phyloP scores from a whole-genome alignment of 2,888 invertebrate genomes.

The Galerucella calmariensis region DNA sequence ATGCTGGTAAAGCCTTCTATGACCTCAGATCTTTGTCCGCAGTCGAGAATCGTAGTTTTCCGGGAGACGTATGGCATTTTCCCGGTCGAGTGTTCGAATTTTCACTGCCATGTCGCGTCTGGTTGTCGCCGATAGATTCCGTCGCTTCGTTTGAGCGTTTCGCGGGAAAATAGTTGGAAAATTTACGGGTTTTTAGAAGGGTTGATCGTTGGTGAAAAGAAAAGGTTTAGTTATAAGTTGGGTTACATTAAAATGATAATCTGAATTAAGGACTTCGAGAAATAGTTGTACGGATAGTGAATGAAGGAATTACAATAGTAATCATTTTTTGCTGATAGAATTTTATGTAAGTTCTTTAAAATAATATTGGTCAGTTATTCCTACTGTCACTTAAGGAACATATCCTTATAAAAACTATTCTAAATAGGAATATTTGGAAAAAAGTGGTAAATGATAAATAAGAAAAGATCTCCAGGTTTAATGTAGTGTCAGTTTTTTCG shows the following conservation, averaged over 20 bases:
- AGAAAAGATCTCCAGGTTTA: no score
- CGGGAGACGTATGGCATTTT: conserved; percentile 29
- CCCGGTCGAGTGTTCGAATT: conserved; percentile 39
- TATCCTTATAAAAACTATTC: neutral
- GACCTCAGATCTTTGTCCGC: conserved; percentile 61
- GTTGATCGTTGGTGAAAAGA: conserved; percentile 1
- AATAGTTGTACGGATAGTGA: neutral
- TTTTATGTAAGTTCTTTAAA: conserved; percentile 12
- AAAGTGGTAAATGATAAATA: neutral
- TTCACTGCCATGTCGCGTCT: conserved; percentile 40
- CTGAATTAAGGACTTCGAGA: conserved; percentile 10
- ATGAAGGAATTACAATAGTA: conserved; percentile 14
- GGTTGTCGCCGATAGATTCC: conserved; percentile 6
- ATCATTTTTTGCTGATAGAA: neutral
- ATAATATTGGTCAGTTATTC: neutral
- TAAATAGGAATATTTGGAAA: neutral
- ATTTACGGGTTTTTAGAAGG: neutral
- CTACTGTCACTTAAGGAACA: neutral
- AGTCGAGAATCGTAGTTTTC: conserved; percentile 55
- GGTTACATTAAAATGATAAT: conserved; percentile 30
- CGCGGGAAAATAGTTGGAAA: conserved; percentile 4
- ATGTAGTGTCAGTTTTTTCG: no score
- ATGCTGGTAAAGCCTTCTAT: conserved; percentile 71
- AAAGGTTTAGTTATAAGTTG: neutral
- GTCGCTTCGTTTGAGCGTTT: conserved; percentile 2